Evolutionary conservation across 1,140 invertebrate species (phyloP).

Genomic region (Cecropterus lyciades): DNA sequence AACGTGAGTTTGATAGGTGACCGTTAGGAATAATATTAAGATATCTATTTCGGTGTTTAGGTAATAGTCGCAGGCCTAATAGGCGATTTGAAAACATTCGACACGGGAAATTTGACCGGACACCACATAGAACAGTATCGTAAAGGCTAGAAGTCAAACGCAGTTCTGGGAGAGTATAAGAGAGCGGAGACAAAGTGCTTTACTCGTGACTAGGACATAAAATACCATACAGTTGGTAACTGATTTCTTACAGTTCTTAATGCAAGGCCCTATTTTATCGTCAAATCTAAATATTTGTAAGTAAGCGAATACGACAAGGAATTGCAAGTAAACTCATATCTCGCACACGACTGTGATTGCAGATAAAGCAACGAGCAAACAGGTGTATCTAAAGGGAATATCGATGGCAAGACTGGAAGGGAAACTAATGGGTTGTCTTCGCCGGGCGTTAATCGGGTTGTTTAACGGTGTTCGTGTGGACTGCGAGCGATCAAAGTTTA

Average conservation of each 20-base stretch:
- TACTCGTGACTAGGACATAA: too few relatives aligned
- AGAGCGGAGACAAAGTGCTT: too few relatives aligned
- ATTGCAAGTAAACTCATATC: constrained; percentile 19
- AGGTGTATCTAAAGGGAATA: constrained; percentile 30
- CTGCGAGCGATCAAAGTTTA: constrained; percentile 41
- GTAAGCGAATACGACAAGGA: background rate
- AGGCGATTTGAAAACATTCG: too few relatives aligned
- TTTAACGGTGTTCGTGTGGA: constrained; percentile 36
- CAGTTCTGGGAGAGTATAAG: too few relatives aligned
- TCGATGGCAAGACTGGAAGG: constrained; percentile 16
- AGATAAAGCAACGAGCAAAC: constrained; percentile 29
- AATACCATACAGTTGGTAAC: background rate
- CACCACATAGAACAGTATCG: too few relatives aligned
- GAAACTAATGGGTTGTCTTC: constrained; percentile 35
- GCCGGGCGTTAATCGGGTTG: constrained; percentile 30
- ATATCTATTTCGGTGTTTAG: too few relatives aligned
- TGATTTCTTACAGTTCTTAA: background rate
- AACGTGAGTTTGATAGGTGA: too few relatives aligned
- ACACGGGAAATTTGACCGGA: too few relatives aligned
- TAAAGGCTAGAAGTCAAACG: too few relatives aligned
- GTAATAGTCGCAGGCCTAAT: too few relatives aligned
- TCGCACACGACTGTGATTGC: constrained; percentile 19
- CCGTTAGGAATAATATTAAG: too few relatives aligned
- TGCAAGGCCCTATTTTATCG: constrained; percentile 1
- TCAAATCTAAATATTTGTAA: constrained; percentile 3